Percentiles rank a stretch among this genome's conserved stretches.
phyloP scores from a whole-genome alignment of 2,888 invertebrate species.

The Gisinianus flammeolus region DNA sequence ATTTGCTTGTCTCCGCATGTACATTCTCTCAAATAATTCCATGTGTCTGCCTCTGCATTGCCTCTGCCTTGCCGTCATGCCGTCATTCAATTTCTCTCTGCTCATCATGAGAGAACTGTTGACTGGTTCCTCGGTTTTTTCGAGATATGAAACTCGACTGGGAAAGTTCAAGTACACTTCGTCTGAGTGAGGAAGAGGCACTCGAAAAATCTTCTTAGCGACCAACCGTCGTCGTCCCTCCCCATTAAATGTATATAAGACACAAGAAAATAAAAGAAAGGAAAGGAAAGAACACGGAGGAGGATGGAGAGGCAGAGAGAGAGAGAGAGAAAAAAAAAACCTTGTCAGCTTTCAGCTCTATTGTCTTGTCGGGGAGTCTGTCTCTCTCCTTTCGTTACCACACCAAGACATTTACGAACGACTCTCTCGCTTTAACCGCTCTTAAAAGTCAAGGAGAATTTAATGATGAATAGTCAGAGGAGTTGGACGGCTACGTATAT shows the following conservation, averaged over 20 bases:
- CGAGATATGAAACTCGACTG: neutral
- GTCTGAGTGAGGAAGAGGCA: neutral
- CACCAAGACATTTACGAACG: neutral
- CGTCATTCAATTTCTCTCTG: too few relatives aligned
- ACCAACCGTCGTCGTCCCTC: neutral
- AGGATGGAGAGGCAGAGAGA: neutral
- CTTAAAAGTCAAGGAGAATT: slow-evolving; percentile 10
- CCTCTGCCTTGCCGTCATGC: too few relatives aligned
- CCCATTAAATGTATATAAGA: neutral
- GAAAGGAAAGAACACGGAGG: neutral
- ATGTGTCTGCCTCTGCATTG: too few relatives aligned
- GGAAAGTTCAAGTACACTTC: neutral
- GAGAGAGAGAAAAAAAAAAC: neutral
- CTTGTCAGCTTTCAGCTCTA: neutral
- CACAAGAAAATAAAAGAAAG: neutral
- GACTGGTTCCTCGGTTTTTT: neutral
- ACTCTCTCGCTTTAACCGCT: slow-evolving; percentile 2
- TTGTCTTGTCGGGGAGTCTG: neutral
- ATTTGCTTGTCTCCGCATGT: too few relatives aligned
- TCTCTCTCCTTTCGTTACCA: neutral
- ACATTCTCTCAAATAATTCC: too few relatives aligned
- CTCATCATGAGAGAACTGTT: too few relatives aligned
- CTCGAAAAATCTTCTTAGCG: neutral
- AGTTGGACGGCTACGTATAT: too few relatives aligned
- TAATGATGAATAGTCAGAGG: slow-evolving; percentile 1